phyloP scores from a whole-genome alignment of 2,113 vertebrate genomes.

The Sceloporus undulatus region DNA sequence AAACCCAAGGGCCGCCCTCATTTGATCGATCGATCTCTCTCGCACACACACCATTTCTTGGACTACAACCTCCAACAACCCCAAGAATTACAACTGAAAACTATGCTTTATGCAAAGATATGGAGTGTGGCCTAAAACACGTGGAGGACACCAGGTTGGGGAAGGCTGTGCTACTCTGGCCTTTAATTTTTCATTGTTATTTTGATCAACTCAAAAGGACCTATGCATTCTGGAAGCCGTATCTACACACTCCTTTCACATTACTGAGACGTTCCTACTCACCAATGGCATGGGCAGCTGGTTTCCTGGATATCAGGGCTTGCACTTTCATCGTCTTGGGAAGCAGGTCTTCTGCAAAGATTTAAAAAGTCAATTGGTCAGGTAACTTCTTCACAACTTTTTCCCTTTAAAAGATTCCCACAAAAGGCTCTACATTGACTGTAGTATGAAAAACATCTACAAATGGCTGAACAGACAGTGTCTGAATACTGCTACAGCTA shows the following conservation, averaged over 20 bases:
- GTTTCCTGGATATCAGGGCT: slow-evolving; percentile 8
- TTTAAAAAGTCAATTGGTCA: not conserved
- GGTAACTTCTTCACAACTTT: not conserved
- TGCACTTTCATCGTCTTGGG: slow-evolving; percentile 2
- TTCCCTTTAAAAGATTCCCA: not conserved
- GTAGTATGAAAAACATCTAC: too few relatives aligned
- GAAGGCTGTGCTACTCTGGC: not conserved
- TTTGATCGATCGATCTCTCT: too few relatives aligned
- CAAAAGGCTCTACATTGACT: not conserved
- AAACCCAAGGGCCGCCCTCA: not conserved
- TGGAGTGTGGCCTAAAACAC: not conserved
- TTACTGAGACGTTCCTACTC: not conserved
- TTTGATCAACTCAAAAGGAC: not conserved
- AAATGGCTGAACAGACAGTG: too few relatives aligned
- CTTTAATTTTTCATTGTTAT: not conserved
- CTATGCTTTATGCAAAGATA: not conserved
- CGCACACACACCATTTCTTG: not conserved
- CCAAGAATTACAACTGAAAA: too few relatives aligned
- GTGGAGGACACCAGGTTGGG: not conserved
- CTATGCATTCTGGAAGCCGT: not conserved
- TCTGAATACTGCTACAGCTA: too few relatives aligned
- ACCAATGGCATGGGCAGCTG: slow-evolving; percentile 38
- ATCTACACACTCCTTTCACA: not conserved
- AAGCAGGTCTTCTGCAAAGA: not conserved
- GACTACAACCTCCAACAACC: not conserved